Conservation (phyloP, 2,797 vertebrate genomes). For the Alfaro cultratus region DNA sequence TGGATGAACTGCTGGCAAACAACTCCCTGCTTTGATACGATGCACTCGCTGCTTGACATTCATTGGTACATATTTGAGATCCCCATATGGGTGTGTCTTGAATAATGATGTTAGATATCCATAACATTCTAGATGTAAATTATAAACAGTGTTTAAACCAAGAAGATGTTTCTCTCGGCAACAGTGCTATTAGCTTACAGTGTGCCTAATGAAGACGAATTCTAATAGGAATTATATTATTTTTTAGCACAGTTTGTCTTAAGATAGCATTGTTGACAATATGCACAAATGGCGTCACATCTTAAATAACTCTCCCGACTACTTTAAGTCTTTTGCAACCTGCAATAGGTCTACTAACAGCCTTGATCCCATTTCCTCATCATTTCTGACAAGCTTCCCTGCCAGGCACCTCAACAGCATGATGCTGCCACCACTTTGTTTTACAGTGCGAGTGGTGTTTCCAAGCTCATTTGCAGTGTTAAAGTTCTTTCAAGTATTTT, state of each 20-base stretch:
- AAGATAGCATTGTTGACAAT: background rate
- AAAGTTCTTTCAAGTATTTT: too few relatives aligned
- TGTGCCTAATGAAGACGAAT: background rate
- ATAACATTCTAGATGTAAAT: background rate
- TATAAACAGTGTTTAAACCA: background rate
- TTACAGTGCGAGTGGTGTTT: too few relatives aligned
- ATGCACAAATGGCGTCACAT: background rate
- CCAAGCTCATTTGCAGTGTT: too few relatives aligned
- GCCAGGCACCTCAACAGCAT: too few relatives aligned
- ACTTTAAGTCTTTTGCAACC: too few relatives aligned
- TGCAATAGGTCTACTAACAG: too few relatives aligned
- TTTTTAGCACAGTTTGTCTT: background rate
- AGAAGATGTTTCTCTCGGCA: background rate
- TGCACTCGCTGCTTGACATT: slow-evolving; percentile 15
- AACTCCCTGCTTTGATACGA: slow-evolving; percentile 46
- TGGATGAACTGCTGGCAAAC: slow-evolving; percentile 34
- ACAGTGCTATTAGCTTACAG: background rate
- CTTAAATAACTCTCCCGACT: too few relatives aligned
- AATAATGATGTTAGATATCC: slow-evolving; percentile 12
- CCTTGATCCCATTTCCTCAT: too few relatives aligned
- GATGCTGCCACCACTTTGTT: too few relatives aligned
- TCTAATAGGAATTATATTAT: background rate
- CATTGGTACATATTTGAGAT: slow-evolving; percentile 5
- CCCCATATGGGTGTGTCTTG: background rate
- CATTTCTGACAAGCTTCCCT: too few relatives aligned